These are phyloP conservation scores for Martes martes DNA, from an alignment of 2,113 vertebrate genomes.

Conservation along the genomic window DNA sequence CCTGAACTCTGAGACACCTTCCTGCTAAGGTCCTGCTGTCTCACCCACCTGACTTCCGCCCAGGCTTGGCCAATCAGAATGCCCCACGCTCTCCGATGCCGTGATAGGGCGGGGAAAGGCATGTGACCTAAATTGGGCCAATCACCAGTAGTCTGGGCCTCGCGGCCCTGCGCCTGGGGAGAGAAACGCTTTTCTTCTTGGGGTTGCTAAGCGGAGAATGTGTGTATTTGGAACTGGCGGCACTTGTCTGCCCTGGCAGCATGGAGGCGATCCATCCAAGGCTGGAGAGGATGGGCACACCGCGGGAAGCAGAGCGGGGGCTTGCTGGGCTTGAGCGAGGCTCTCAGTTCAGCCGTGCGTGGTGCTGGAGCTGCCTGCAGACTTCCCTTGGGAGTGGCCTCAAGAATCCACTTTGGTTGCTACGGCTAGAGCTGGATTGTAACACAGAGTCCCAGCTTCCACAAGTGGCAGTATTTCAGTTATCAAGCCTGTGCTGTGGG, in stretches of 20 bases:
- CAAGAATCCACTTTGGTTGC: neutral
- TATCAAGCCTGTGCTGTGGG: neutral
- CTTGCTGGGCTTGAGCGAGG: neutral
- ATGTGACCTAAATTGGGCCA: neutral
- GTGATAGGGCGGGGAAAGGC: neutral
- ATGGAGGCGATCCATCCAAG: slow-evolving; percentile 41
- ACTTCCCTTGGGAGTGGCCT: neutral
- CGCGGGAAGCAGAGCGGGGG: neutral
- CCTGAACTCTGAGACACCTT: neutral
- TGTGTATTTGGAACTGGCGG: slow-evolving; percentile 44
- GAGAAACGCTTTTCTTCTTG: neutral
- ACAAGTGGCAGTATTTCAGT: neutral
- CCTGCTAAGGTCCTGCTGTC: neutral
- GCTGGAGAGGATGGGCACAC: neutral
- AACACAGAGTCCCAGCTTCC: neutral
- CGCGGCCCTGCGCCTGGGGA: neutral
- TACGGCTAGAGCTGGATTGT: neutral
- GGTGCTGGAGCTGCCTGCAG: neutral
- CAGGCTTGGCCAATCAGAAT: neutral
- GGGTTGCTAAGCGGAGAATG: slow-evolving; percentile 49
- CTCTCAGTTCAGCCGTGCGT: neutral
- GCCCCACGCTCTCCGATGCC: neutral
- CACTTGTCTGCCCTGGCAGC: slow-evolving; percentile 64
- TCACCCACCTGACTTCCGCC: neutral
- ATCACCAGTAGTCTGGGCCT: neutral